These are phyloP conservation scores for Sweltsa coloradensis DNA, from an alignment of 1,140 invertebrate species.

Conservation along the genomic window DNA sequence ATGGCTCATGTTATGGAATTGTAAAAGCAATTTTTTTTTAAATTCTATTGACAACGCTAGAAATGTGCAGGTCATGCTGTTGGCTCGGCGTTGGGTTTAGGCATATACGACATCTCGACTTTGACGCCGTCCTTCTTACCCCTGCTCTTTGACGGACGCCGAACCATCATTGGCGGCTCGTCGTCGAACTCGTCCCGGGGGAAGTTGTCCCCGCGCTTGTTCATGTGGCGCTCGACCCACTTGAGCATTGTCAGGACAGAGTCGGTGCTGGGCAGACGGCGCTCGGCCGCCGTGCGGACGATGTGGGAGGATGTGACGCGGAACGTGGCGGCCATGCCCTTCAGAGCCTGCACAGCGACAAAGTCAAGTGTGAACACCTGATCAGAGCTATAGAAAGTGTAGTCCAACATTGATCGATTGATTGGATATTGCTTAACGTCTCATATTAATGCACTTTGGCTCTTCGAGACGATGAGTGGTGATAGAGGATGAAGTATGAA, in stretches of 20 bases:
- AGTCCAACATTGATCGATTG: too few species aligned
- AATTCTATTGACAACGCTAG: too few species aligned
- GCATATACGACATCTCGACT: constrained; percentile 68
- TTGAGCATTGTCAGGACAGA: constrained; percentile 79
- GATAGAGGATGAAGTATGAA: too few species aligned
- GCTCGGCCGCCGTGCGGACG: constrained; percentile 73
- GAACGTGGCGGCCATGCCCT: constrained; percentile 85
- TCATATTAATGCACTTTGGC: too few species aligned
- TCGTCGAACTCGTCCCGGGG: constrained; percentile 36
- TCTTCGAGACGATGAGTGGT: too few species aligned
- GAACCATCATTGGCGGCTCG: constrained; percentile 41
- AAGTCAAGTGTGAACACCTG: not conserved
- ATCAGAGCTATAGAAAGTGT: too few species aligned
- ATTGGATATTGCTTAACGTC: too few species aligned
- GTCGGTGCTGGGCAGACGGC: constrained; percentile 72
- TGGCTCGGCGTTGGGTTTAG: too few species aligned
- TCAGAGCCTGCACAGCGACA: constrained; percentile 46
- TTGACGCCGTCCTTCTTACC: constrained; percentile 46
- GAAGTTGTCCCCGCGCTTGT: constrained; percentile 56
- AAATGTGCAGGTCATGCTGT: too few species aligned
- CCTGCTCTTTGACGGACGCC: constrained; percentile 38
- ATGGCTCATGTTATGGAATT: too few species aligned
- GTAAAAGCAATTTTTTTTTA: too few species aligned
- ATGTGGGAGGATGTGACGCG: constrained; percentile 72
- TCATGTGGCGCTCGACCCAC: constrained; percentile 77